These are phyloP conservation scores for Pteropus rufus DNA, from an alignment of 2,797 vertebrate genomes.

Conservation along the genomic window DNA sequence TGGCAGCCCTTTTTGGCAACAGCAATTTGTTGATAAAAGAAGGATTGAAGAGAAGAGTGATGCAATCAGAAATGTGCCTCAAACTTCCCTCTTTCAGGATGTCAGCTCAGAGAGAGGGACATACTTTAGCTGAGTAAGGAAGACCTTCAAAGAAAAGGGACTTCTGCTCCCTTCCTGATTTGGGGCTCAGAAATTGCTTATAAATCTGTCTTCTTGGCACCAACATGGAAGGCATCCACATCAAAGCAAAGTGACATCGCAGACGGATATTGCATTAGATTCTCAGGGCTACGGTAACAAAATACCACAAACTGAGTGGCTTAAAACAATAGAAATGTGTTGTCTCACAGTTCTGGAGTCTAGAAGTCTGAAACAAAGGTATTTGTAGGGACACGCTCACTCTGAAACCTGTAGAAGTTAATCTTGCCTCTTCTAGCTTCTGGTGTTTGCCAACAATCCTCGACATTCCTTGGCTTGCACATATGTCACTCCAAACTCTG, in stretches of 20 bases:
- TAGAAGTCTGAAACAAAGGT: background rate
- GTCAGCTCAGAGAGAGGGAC: background rate
- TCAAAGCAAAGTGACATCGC: background rate
- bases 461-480: rapidly evolving
- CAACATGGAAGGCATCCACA: background rate
- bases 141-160: background rate
- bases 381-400: rapidly evolving
- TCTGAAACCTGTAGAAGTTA: background rate
- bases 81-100: background rate
- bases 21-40: background rate
- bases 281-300: background rate
- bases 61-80: background rate
- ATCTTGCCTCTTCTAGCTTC: background rate
- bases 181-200: background rate
- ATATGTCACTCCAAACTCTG: background rate
- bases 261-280: background rate
- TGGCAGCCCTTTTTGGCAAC: background rate
- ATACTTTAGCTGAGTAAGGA: background rate
- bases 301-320: background rate
- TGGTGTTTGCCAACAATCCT: background rate
- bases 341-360: background rate
- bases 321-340: background rate
- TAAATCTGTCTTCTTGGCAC: background rate
- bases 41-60: background rate
- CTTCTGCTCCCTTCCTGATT: background rate